Evolutionary conservation across 92 coral and sea anemone species (phyloP), one percentile per base, ranked within the genome.

Genomic region (Parazoanthus swiftii): DNA sequence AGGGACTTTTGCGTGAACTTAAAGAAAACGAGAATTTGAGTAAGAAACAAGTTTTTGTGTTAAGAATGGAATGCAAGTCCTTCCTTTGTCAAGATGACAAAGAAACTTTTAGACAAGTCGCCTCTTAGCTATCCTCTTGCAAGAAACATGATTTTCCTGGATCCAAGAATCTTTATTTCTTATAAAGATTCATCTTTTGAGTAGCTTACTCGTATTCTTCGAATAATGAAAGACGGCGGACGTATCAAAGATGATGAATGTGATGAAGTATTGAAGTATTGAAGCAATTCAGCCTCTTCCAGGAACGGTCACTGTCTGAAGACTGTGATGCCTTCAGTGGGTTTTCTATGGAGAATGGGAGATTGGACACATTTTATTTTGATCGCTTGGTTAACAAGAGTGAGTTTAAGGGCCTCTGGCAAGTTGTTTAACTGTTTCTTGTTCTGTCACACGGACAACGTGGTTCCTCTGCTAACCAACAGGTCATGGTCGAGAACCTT

Each of bases 91-190:
- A 29, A 86, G 76, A 37, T 86, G 76, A 70, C 74, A 66, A 86
- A 76, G 84, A 86, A 76, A 76, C 89, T 54, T 86, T 78, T 86
- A 77, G 89, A 86, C 74, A 86, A 76, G 75, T 76, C 89, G 73
- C 89, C 89, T 77, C 74, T 86, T 72, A 86, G 82, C 81, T 86
- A 86, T 70, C 89, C 83, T 86, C 84, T 86, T 70, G 84, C 76
- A 86, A 77, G 89, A 68, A 76, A 76, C 89, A 76, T 86, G 83
- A 58, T 58, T 86, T 86, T 86, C 89, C 83, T 86, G 50, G 84
- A 86, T 76, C 83, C 89, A 78, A 86, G 74, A 86, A 80, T 80
- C 42, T 29, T 80, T 80, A 80, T 80, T 56, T 67, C 87, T 44
- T 5, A 84, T 84, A 50, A 70, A 44, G 33, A 29, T 29, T 76